phyloP scores from a whole-genome alignment of 2,797 vertebrate species.

The Coluber constrictor region DNA sequence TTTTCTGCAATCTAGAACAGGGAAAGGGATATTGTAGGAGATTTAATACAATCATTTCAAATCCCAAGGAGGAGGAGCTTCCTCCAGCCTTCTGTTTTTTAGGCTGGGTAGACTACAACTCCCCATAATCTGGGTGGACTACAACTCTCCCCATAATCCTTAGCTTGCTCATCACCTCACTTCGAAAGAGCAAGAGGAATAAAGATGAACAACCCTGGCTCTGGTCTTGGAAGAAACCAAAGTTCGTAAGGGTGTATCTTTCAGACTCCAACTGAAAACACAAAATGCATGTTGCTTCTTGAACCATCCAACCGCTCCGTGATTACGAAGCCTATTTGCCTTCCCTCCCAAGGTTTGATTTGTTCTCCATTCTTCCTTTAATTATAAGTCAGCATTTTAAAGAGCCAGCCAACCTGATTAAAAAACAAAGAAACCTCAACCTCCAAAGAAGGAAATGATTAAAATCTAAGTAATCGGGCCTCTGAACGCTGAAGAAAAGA shows the following conservation, averaged over 20 bases:
- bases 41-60: not conserved
- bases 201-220: not conserved
- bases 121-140: not conserved
- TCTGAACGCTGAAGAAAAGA: not conserved
- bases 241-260: not conserved
- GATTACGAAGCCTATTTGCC: constrained; percentile 7
- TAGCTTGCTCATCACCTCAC: constrained; percentile 21
- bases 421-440: not conserved
- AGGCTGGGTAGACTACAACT: not conserved
- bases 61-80: not conserved
- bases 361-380: not conserved
- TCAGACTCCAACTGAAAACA: constrained; percentile 52
- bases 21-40: fast-evolving
- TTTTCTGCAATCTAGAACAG: not conserved
- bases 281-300: constrained; percentile 30
- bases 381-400: not conserved
- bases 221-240: not conserved
- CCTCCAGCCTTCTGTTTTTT: not conserved
- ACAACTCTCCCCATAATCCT: not conserved
- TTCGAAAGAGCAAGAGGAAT: not conserved
- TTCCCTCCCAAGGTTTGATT: constrained; percentile 14
- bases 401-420: too few relatives aligned
- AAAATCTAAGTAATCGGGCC: not conserved
- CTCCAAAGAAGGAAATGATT: not conserved
- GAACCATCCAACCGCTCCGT: not conserved